Evolutionary conservation across 2,113 vertebrate genomes (phyloP), one percentile per base, ranked within the genome.

Genomic region (Pangasianodon gigas): DNA sequence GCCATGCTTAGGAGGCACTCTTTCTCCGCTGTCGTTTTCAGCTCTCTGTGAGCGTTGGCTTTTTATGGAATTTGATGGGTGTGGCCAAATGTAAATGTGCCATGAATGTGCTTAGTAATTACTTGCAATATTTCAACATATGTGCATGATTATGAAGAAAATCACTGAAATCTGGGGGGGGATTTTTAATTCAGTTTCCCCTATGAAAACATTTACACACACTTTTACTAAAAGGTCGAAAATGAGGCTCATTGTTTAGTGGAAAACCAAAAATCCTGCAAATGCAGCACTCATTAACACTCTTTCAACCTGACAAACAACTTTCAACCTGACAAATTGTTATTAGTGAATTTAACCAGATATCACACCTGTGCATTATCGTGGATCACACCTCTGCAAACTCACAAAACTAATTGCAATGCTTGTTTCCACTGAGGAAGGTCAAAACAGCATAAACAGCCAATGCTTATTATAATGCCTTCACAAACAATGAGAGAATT

Each of bases 361-460:
- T 16, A 29, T 87, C 24, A 11, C 52, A 48, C 24, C 52, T 67
- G 7, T 48, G 58, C 58, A 37, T 82, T 58, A 37, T 14, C 3
- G 4, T 21, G 75, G 14, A 32, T 88, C 58, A 19, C 77, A 67
- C 60, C 2, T 14, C 52, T 58, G 52, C 19, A 83, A 83, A 41
- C 79, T 41, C 37, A 18, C 29, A 24, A 83, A 83, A 71, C 79
- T 69, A 88, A 88, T 88, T 69, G 56, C 46, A 18, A 18, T 9
- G 46, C 26, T 29, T 24, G 87, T n/a, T 67, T 32, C 18, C 11
- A 62, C 41, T 3, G 3, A 19, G 26, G 6, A n/a, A 80, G 74
- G 26, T 77, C 32, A 48, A 81, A 81, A 79, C 52, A 29, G 21
- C 54, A 51, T 24, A 10, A 79, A 54, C 71, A 60, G 71, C 13